These are phyloP conservation scores for Tiliqua scincoides DNA, from an alignment of 2,113 vertebrate genomes.

Conservation along the genomic window DNA sequence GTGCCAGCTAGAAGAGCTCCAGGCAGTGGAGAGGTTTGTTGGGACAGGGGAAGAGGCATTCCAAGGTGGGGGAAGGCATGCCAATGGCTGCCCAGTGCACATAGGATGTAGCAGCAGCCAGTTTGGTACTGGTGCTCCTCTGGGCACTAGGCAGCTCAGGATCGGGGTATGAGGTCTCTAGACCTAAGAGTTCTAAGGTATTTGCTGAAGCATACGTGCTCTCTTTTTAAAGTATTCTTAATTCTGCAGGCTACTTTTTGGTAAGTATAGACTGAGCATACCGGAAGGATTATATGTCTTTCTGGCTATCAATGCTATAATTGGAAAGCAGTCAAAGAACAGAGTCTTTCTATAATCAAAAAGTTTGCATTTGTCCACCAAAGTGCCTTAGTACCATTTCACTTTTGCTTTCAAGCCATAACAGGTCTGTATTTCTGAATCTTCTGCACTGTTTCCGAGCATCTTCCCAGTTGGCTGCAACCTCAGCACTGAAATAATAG, in stretches of 20 bases:
- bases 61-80: no score
- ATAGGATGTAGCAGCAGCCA: no score
- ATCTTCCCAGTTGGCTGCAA: neutral
- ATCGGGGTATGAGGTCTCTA: neutral
- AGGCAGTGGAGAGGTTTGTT: no score
- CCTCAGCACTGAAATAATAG: slow-evolving; percentile 20
- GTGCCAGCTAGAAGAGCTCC: no score
- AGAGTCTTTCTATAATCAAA: neutral
- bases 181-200: neutral
- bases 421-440: slow-evolving; percentile 32
- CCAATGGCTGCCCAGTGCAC: no score
- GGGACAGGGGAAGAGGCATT: no score
- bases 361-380: neutral
- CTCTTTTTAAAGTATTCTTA: neutral
- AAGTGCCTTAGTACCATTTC: slow-evolving; percentile 27
- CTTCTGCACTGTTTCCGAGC: slow-evolving; percentile 19
- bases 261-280: neutral
- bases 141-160: no score
- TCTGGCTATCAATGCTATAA: neutral
- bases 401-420: slow-evolving; percentile 22
- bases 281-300: no score
- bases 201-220: neutral
- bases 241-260: neutral
- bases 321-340: neutral
- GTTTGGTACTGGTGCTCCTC: no score